Conservation (phyloP, 2,113 vertebrate genomes). For the Cynopterus brachyotis region DNA sequence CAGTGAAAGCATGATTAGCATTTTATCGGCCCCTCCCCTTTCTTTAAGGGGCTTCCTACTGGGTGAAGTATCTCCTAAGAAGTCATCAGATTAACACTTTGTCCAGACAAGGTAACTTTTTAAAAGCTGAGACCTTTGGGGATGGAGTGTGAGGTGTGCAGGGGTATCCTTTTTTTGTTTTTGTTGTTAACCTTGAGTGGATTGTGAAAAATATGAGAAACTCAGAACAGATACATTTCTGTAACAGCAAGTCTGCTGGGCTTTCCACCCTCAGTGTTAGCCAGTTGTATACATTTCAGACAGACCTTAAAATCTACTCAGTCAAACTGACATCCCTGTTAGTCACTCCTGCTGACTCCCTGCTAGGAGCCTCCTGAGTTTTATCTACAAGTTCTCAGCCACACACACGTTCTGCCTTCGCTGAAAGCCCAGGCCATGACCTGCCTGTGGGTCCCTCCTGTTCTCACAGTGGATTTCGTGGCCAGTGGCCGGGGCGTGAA, state of each 20-base stretch:
- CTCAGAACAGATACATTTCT: not conserved
- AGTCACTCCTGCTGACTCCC: not conserved
- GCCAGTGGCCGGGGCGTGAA: not conserved
- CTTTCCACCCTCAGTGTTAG: not conserved
- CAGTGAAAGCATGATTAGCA: not conserved
- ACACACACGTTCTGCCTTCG: not conserved
- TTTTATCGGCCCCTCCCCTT: not conserved
- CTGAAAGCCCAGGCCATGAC: not conserved
- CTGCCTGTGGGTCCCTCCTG: not conserved
- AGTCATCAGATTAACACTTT: not conserved
- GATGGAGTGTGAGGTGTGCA: not conserved
- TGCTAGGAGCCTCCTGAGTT: not conserved
- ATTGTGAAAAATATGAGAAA: conserved; percentile 14
- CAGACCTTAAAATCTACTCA: conserved; percentile 26
- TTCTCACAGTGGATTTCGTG: not conserved
- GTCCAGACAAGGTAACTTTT: not conserved
- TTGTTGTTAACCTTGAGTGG: conserved; percentile 8
- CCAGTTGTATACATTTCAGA: not conserved
- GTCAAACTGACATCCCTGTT: conserved; percentile 2
- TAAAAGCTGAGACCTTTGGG: not conserved
- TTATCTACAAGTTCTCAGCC: not conserved
- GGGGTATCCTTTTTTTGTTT: not conserved
- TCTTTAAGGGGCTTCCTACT: not conserved
- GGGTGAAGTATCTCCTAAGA: not conserved
- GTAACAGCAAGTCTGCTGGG: not conserved